These are phyloP conservation scores for Limnephilus lunatus DNA, from an alignment of 2,888 invertebrate genomes.

Conservation along the genomic window DNA sequence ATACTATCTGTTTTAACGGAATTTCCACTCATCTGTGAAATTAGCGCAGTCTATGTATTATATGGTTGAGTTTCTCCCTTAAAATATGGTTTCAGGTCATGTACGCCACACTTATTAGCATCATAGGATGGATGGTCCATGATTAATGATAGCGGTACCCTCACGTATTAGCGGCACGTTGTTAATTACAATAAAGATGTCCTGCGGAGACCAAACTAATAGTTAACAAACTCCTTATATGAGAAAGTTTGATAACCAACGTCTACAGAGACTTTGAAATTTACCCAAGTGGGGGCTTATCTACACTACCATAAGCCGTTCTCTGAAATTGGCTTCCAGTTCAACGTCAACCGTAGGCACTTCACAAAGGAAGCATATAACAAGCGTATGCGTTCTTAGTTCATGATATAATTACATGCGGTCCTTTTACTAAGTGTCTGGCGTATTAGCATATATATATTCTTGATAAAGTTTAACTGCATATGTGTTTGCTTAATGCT, in stretches of 20 bases:
- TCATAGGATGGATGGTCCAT: slow-evolving; percentile 10
- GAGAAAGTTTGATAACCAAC: slow-evolving; percentile 21
- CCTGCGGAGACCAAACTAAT: slow-evolving; percentile 5
- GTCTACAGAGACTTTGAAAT: slow-evolving; percentile 2
- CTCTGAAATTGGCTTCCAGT: not conserved
- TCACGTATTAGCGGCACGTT: not conserved
- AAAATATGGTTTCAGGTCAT: not conserved
- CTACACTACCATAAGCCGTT: not conserved
- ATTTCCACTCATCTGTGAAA: not conserved
- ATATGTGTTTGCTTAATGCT: not conserved
- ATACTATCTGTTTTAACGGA: not conserved
- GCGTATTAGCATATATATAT: not conserved
- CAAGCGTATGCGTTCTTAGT: not conserved
- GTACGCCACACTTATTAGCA: slow-evolving; percentile 3
- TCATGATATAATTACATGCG: not conserved
- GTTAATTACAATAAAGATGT: slow-evolving; percentile 44
- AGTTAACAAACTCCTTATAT: slow-evolving; percentile 18
- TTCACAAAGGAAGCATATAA: not conserved
- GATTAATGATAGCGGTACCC: slow-evolving; percentile 17
- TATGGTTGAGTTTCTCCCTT: not conserved
- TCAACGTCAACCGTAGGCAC: not conserved
- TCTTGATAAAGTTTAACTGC: not conserved
- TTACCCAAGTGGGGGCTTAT: not conserved
- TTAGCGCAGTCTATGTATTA: not conserved
- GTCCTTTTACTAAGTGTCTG: not conserved